phyloP scores from a whole-genome alignment of 1,140 invertebrate genomes.

The Atta cephalotes region DNA sequence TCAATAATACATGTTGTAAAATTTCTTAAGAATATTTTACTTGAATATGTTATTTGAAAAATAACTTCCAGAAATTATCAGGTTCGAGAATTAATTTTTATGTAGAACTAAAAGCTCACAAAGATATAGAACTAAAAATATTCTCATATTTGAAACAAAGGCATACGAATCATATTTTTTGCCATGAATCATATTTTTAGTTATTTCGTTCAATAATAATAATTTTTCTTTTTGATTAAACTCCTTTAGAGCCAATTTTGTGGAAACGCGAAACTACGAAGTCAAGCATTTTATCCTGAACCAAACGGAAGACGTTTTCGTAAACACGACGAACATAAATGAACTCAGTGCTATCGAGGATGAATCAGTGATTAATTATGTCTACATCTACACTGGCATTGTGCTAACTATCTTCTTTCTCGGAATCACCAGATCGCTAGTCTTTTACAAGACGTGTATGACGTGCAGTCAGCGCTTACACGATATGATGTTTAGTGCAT shows the following conservation, averaged over 20 bases:
- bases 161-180: background rate
- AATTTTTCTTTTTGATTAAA: background rate
- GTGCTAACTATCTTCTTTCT: slow-evolving; percentile 85
- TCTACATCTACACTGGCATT: slow-evolving; percentile 87
- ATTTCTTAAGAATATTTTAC: too few relatives aligned
- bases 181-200: too few relatives aligned
- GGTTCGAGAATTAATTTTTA: too few relatives aligned
- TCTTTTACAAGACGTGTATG: slow-evolving; percentile 90
- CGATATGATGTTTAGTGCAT: slow-evolving; percentile 89
- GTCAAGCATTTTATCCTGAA: background rate
- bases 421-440: slow-evolving; percentile 85
- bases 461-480: slow-evolving; percentile 89
- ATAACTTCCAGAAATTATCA: too few relatives aligned
- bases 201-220: background rate
- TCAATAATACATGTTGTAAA: too few relatives aligned
- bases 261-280: slow-evolving; percentile 70
- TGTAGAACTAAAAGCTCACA: too few relatives aligned
- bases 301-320: background rate
- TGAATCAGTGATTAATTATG: slow-evolving; percentile 77
- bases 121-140: background rate
- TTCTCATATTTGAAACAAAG: background rate
- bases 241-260: slow-evolving; percentile 71
- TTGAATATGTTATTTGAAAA: too few relatives aligned
- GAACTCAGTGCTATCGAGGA: slow-evolving; percentile 31
- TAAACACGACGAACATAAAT: slow-evolving; percentile 22